Base-by-base conservation (phyloP, 2,888 invertebrate species). In the Hylaea fasciaria region DNA sequence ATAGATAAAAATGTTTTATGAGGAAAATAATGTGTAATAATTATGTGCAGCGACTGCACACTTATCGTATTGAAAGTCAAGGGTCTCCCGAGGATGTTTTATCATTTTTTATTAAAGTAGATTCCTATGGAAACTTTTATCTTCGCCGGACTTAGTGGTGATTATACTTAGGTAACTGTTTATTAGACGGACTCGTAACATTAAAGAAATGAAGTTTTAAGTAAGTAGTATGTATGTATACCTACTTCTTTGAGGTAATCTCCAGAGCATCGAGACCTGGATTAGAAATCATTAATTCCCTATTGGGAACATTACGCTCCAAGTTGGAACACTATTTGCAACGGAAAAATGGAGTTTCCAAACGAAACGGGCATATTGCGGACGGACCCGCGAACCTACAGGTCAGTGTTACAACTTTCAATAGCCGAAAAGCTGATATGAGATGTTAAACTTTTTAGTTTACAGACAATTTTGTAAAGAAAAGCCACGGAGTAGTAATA, bases 61-160 rank as follows among this genome's bases (percentile, higher is more conserved):
- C 43, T 48, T 58, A 58, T 58, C 58, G 13, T 3, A 5, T 22
- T 37, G 44, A 49, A 45, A 53, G 59, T 59, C 59, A 59, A 45
- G 41, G 49, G 29, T 48, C 52, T 14, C 29, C 52, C 16, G 28
- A 17, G 16, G 46, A 39, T n/a, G 29, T 41, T 12, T 53, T 55
- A 55, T 55, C 55, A 40, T 9, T 32, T 55, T 43, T 55, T 39
- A 54, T 39, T 44, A 10, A 37, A 48, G 37, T 39, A n/a, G n/a
- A n/a, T n/a, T n/a, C n/a, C n/a, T n/a, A n/a, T 57, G 57, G 57
- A 57, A 57, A 45, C 17, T 57, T 57, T 51, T 57, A 43, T 16
- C 43, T 43, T 9, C 5, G 1, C 3, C 10, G 32, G 7, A 8
- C 32, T 7, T 32, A 32, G 32, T 32, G 10, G 3, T 32, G 32